phyloP scores from a whole-genome alignment of 1,140 invertebrate genomes.

The Vollenhovia emeryi region DNA sequence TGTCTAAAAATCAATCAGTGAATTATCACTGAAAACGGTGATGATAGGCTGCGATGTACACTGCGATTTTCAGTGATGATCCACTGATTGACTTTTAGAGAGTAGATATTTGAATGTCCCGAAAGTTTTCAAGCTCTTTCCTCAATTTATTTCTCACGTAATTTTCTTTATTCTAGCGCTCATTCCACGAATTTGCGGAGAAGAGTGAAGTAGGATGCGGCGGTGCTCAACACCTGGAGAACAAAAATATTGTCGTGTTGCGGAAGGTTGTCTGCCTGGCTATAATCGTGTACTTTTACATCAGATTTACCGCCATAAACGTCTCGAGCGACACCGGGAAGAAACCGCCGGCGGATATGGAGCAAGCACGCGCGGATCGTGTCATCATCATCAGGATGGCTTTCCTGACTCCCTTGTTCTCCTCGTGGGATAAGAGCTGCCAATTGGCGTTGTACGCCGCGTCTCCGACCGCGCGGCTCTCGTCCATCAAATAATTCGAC shows the following conservation, averaged over 20 bases:
- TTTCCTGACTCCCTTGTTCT: slow-evolving; percentile 29
- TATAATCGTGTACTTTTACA: not conserved
- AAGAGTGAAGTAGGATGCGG: slow-evolving; percentile 65
- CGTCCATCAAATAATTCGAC: slow-evolving; percentile 52
- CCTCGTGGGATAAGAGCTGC: not conserved
- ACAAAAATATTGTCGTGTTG: not conserved
- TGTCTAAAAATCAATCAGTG: too few relatives aligned
- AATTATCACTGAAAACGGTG: too few relatives aligned
- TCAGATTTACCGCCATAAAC: slow-evolving; percentile 57
- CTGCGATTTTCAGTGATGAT: too few relatives aligned
- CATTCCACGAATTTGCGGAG: slow-evolving; percentile 36
- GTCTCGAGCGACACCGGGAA: slow-evolving; percentile 67
- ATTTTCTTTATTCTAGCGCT: not conserved
- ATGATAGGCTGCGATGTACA: too few relatives aligned
- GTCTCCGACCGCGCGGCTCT: slow-evolving; percentile 47
- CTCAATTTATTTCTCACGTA: not conserved
- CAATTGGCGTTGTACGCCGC: slow-evolving; percentile 54
- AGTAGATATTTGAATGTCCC: not conserved
- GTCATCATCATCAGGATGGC: slow-evolving; percentile 49
- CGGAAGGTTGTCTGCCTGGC: not conserved
- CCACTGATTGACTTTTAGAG: too few relatives aligned
- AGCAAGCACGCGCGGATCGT: slow-evolving; percentile 41
- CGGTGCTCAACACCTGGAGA: slow-evolving; percentile 60
- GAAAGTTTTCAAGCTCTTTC: not conserved
- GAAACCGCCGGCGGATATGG: slow-evolving; percentile 64